Conservation (phyloP, 2,888 invertebrate species). For the Drosophila aldrichi region DNA sequence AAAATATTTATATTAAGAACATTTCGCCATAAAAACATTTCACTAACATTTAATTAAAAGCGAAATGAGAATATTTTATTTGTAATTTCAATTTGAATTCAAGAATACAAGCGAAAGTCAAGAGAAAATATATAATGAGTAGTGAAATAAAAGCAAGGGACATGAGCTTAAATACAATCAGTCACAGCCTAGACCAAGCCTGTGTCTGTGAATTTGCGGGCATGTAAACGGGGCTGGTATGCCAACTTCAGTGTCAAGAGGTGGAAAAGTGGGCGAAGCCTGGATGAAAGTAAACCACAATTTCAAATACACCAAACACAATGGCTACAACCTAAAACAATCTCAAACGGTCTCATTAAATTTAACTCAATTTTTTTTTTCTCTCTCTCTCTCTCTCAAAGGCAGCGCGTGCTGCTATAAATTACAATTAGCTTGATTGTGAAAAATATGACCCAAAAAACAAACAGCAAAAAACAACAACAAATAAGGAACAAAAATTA, state of each 20-base stretch:
- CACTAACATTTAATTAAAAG: conserved; percentile 15
- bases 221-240: conserved; percentile 42
- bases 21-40: background rate
- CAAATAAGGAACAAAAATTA: background rate
- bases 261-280: background rate
- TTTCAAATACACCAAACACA: conserved; percentile 7
- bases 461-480: background rate
- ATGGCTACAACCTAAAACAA: conserved; percentile 26
- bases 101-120: conserved; percentile 20
- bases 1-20: conserved; percentile 1
- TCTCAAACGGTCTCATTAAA: conserved; percentile 66
- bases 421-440: conserved; percentile 78
- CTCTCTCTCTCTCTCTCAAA: no score
- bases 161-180: conserved; percentile 32
- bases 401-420: conserved; percentile 63
- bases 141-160: background rate
- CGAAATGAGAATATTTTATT: conserved; percentile 9
- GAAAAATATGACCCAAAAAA: conserved; percentile 59
- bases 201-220: conserved; percentile 30
- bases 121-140: conserved; percentile 4
- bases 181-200: conserved; percentile 13
- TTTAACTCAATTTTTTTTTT: conserved; percentile 67
- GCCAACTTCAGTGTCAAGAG: background rate
- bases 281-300: conserved; percentile 41
- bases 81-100: conserved; percentile 2